These are phyloP conservation scores for Colistium nudipinnis DNA, from an alignment of 2,113 vertebrate species.

Conservation along the genomic window DNA sequence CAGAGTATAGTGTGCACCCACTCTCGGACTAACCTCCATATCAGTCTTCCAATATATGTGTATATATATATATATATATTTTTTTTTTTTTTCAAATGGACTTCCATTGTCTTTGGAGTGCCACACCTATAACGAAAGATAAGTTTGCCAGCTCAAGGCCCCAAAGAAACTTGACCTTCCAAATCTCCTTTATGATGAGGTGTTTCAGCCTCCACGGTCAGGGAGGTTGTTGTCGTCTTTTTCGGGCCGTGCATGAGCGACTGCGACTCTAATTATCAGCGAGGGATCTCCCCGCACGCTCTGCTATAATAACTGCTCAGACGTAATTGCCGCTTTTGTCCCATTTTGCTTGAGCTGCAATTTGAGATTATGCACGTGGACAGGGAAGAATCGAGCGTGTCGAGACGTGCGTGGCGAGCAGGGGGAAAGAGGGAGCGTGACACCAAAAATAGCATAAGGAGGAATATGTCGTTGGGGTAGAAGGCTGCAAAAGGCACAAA, in stretches of 20 bases:
- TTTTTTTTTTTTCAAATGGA: too few relatives aligned
- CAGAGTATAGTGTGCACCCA: too few relatives aligned
- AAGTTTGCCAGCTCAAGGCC: neutral
- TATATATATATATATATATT: too few relatives aligned
- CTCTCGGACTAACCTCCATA: too few relatives aligned
- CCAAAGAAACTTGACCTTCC: neutral
- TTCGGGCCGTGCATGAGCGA: neutral
- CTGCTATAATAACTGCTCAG: slow-evolving; percentile 32
- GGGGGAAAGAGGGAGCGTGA: neutral
- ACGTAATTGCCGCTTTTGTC: slow-evolving; percentile 54
- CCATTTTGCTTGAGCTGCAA: slow-evolving; percentile 8
- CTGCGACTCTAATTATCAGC: neutral
- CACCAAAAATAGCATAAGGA: neutral
- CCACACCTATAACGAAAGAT: too few relatives aligned
- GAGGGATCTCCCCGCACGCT: slow-evolving; percentile 7
- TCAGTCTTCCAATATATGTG: too few relatives aligned
- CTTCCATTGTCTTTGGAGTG: too few relatives aligned
- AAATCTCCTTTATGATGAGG: neutral
- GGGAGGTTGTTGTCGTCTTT: slow-evolving; percentile 10
- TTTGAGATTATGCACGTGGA: slow-evolving; percentile 31
- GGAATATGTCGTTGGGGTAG: neutral
- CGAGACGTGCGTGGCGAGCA: slow-evolving; percentile 42
- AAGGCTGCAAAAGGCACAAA: neutral
- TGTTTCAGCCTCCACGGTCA: neutral
- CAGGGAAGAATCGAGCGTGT: slow-evolving; percentile 36